Evolutionary conservation across 2,888 invertebrate genomes (phyloP).

Genomic region (Dolichopus griseipennis): DNA sequence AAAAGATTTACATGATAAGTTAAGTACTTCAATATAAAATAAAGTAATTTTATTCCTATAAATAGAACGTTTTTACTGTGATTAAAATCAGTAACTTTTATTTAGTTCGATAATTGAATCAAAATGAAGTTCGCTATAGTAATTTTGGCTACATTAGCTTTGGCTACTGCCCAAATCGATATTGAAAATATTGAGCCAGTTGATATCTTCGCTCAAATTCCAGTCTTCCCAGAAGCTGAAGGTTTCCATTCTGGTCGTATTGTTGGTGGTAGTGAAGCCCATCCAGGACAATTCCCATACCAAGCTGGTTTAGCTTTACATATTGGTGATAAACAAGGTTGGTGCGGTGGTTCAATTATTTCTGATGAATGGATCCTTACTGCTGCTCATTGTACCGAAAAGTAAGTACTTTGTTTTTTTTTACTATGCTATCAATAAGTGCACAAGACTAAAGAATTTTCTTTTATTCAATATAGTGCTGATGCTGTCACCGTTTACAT

Average conservation of each 20-base stretch:
- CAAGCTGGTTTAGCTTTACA: conserved; percentile 32
- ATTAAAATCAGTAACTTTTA: neutral
- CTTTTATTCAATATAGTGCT: conserved; percentile 10
- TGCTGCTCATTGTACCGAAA: conserved; percentile 37
- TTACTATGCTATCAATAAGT: neutral
- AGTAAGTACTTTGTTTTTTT: conserved; percentile 17
- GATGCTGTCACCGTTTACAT: conserved; percentile 27
- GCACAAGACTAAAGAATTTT: neutral
- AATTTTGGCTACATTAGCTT: neutral
- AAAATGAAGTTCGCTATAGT: conserved; percentile 1
- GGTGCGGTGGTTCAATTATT: conserved; percentile 38
- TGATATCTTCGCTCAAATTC: neutral
- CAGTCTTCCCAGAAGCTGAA: neutral
- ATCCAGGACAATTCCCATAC: conserved; percentile 33
- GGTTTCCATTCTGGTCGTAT: conserved; percentile 28
- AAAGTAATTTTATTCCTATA: neutral
- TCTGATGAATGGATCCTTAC: conserved; percentile 34
- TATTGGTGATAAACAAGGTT: conserved; percentile 26
- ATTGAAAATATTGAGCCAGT: neutral
- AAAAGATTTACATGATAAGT: neutral
- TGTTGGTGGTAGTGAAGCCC: conserved; percentile 30
- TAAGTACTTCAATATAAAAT: neutral
- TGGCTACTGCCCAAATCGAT: neutral
- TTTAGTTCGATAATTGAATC: neutral
- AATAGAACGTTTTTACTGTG: neutral